Percentiles rank a stretch among this genome's conserved stretches.
These are phyloP conservation scores for Apamea monoglypha DNA, from an alignment of 2,888 invertebrate genomes.

Conservation along the genomic window DNA sequence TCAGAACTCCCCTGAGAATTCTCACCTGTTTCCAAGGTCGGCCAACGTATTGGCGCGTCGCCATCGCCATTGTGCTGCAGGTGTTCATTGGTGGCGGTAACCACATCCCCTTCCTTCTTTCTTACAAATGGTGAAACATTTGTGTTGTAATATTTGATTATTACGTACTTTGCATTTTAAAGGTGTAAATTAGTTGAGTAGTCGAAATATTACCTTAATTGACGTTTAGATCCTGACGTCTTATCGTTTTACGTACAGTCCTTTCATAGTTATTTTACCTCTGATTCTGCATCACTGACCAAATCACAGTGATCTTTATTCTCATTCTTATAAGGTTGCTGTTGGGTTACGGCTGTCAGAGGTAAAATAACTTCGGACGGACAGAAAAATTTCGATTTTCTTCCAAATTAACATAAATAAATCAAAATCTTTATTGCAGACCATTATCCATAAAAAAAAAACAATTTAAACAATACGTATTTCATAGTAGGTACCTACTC, in stretches of 20 bases:
- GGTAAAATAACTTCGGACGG: too few relatives aligned
- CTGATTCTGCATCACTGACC: too few relatives aligned
- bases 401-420: background rate
- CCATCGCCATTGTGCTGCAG: conserved; percentile 11
- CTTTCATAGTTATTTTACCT: too few relatives aligned
- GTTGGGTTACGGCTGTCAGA: too few relatives aligned
- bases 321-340: too few relatives aligned
- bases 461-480: background rate
- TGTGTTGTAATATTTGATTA: background rate
- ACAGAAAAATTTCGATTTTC: background rate
- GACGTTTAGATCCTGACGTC: background rate
- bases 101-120: background rate
- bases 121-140: background rate
- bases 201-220: background rate
- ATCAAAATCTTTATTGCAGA: background rate
- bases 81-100: background rate
- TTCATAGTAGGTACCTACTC: background rate
- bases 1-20: background rate
- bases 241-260: too few relatives aligned
- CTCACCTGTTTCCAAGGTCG: conserved; percentile 4
- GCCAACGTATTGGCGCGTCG: background rate
- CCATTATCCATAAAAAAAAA: background rate
- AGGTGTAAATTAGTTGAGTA: background rate
- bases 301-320: too few relatives aligned
- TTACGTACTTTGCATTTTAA: background rate